Base-by-base conservation (phyloP, 2,797 vertebrate genomes). In the Pelobates cultripes region DNA sequence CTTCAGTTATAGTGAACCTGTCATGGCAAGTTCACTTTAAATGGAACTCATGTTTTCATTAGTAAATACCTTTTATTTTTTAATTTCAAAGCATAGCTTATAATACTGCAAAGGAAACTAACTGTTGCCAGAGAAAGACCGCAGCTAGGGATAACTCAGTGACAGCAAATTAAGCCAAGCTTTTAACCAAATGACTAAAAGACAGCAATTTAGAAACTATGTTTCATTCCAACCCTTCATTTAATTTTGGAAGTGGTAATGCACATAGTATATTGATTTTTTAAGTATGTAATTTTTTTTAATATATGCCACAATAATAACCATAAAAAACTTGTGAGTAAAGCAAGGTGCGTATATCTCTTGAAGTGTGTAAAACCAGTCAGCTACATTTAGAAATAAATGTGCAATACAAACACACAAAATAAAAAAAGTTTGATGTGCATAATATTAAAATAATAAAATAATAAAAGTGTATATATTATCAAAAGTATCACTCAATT, bases 111-210 rank as follows among this genome's bases (percentile, higher is more conserved):
- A 44, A 57, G 66, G 63, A 75, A 44, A 61, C 47, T 63, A 61
- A 10, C 43, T 47, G 5, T 51, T 81, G 67, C 67, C 55, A 63
- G 74, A 55, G 43, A 61, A 75, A 53, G 8, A 64, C 79, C 70
- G 79, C 67, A 63, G 67, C 42, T 75, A 64, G n/a, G 44, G 40
- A 81, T 17, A 76, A 70, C 53, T 61, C 51, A 70, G 61, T 80
- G 72, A 80, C 79, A 75, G 53, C 73, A 81, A 57, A 51, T n/a
- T 5, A 70, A 60, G 51, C 79, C 79, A 81, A 70, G 66, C 73
- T 60, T 80, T 80, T 63, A 81, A 70, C 73, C 75, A 81, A 80
- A 63, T 81, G 53, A 70, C 73, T 71, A 70, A 70, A 79, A 75
- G 66, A 70, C 45, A 69, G 53, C 7, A 80, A 69, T 75, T 41